A percentile compares a stretch with the other conserved stretches of the same genome.
phyloP scores from a whole-genome alignment of 2,113 vertebrate species.

The Columba janthina region DNA sequence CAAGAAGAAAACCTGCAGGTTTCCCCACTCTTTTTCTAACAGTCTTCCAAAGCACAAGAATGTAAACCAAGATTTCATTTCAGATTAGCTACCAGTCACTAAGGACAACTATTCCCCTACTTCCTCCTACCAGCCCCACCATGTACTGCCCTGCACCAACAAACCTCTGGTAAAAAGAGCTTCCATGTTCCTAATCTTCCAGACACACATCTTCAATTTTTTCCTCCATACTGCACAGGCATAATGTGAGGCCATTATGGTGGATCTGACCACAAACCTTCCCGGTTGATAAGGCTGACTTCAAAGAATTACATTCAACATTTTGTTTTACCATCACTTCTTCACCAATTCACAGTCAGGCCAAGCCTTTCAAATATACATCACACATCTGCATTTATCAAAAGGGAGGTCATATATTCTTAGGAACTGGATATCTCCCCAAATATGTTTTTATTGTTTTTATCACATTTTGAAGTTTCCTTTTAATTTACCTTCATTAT shows the following conservation, averaged over 20 bases:
- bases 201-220: not conserved
- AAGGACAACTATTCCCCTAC: not conserved
- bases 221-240: not conserved
- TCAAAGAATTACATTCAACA: not conserved
- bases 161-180: not conserved
- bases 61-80: not conserved
- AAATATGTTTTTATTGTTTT: not conserved
- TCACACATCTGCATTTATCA: not conserved
- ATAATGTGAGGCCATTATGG: not conserved
- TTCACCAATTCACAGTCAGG: not conserved
- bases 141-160: not conserved
- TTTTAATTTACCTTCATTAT: constrained; percentile 93
- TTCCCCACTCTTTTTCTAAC: not conserved
- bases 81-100: not conserved
- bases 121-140: not conserved
- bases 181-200: not conserved
- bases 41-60: not conserved
- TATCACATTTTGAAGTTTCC: not conserved
- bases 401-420: not conserved
- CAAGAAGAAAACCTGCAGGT: not conserved
- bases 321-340: not conserved
- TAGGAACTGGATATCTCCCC: not conserved
- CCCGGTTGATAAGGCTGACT: rapidly evolving
- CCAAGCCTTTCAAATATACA: not conserved
- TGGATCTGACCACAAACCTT: not conserved